Base-by-base conservation (phyloP, 2,113 vertebrate species). In the Pantherophis guttatus region DNA sequence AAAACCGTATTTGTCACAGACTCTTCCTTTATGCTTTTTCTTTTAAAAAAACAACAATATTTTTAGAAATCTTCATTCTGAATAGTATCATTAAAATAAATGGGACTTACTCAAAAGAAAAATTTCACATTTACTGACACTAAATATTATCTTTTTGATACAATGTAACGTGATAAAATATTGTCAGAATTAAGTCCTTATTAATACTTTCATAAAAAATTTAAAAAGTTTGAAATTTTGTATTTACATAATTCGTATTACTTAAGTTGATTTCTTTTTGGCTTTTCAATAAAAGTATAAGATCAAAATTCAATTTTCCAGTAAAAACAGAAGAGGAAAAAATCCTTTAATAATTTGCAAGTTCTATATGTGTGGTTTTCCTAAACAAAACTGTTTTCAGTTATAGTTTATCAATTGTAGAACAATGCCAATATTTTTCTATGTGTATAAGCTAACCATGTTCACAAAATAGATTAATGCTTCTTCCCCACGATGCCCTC, bases 1-100 rank as follows among this genome's bases (percentile, higher is more conserved):
- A 0, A 0, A 94, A 92, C 12, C 0, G 0, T 62, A 93, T 15
- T 1, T 21, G 0, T 70, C 86, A 90, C 9, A 24, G 54, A 5
- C n/a, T n/a, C 87, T 87, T 86, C 48, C 59, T 12, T 1, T 6
- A 44, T 44, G 26, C 62, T 52, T 19, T 29, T 3, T 4, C 92
- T 21, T 57, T 58, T 91, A 59, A 21, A 17, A 21, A 17, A 62
- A 7, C 39, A 92, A 13, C 10, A 39, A 39, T 39, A 50, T 50
- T n/a, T 48, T 50, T 19, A 48, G 8, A 62, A 33, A 33, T 53
- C 6, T 21, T 58, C 86, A 13, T 15, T 50, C 10, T 85, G n/a
- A 58, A 12, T 58, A 90, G 58, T 39, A 58, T 11, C 44, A 90
- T 13, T 59, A n/a, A 62, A 59, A 58, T 53, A 15, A 93, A 90